Evolutionary conservation across 2,888 invertebrate genomes (phyloP).

Genomic region (Netelia fuscicornis): DNA sequence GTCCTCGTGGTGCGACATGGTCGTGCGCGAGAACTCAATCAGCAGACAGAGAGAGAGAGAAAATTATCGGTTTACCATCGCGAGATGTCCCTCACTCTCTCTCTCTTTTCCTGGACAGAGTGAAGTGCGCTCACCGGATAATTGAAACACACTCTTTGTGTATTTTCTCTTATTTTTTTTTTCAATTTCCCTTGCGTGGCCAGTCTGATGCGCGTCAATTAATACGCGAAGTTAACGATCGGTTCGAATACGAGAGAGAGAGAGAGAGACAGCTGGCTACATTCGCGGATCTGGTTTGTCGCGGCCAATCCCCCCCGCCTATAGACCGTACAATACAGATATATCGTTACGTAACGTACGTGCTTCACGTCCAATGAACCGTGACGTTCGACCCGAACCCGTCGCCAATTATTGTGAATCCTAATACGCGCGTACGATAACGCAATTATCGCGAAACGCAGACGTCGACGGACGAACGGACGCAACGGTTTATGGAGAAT

Average conservation of each 20-base stretch:
- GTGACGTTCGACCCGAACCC: constrained; percentile 47
- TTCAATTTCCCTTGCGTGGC: constrained; percentile 23
- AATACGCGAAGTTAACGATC: constrained; percentile 61
- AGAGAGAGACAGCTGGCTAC: neutral
- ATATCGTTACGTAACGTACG: constrained; percentile 22
- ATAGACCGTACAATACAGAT: neutral
- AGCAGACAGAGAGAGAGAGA: constrained; percentile 42
- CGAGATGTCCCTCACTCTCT: neutral
- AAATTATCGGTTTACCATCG: constrained; percentile 54
- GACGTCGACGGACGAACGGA: constrained; percentile 37
- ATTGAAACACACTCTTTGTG: constrained; percentile 54
- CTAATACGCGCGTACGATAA: constrained; percentile 39
- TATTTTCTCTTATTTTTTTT: constrained; percentile 24
- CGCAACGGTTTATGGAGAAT: no score
- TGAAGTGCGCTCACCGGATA: constrained; percentile 61
- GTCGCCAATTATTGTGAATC: constrained; percentile 54
- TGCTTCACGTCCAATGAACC: constrained; percentile 58
- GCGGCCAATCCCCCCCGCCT: neutral
- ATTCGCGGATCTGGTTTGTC: constrained; percentile 1
- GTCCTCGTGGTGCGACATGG: constrained; percentile 19
- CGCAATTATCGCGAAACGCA: constrained; percentile 50
- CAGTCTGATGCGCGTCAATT: constrained; percentile 62
- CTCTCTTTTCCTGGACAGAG: neutral
- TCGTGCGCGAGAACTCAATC: constrained; percentile 55
- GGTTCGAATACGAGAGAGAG: constrained; percentile 41